A percentile compares a stretch with the other conserved stretches of the same genome.
phyloP scores from a whole-genome alignment of 1,140 invertebrate genomes.

The Gryon sp. region DNA sequence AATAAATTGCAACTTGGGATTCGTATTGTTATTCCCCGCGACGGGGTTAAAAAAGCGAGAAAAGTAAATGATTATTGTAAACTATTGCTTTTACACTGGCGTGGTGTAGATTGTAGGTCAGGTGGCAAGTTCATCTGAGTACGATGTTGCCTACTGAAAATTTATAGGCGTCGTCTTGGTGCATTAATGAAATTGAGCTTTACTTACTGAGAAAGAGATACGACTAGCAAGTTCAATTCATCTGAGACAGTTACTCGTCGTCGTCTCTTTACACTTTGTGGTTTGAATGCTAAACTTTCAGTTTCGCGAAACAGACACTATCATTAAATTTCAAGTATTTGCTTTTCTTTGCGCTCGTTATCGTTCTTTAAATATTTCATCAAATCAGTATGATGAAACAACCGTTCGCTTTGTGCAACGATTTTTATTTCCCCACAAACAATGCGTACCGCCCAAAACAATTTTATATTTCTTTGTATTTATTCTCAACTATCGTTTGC shows the following conservation, averaged over 20 bases:
- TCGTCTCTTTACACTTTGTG: slow-evolving; percentile 58
- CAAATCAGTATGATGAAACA: slow-evolving; percentile 43
- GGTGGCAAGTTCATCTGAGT: slow-evolving; percentile 57
- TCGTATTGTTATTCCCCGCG: slow-evolving; percentile 41
- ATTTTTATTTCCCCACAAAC: slow-evolving; percentile 26
- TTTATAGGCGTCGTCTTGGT: slow-evolving; percentile 62
- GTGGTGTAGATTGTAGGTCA: slow-evolving; percentile 49
- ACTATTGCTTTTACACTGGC: slow-evolving; percentile 47
- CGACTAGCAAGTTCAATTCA: slow-evolving; percentile 53
- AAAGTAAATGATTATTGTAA: slow-evolving; percentile 56
- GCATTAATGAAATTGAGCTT: slow-evolving; percentile 64
- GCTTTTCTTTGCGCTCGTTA: slow-evolving; percentile 47
- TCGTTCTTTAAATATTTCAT: slow-evolving; percentile 58
- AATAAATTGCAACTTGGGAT: slow-evolving; percentile 50
- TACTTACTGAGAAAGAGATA: slow-evolving; percentile 54
- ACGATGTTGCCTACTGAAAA: slow-evolving; percentile 59
- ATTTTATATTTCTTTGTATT: slow-evolving; percentile 1
- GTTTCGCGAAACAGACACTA: slow-evolving; percentile 50
- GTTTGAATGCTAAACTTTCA: slow-evolving; percentile 58
- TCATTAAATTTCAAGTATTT: slow-evolving; percentile 58
- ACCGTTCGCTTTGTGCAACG: slow-evolving; percentile 12
- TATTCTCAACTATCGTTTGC: no score
- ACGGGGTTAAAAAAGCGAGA: no score
- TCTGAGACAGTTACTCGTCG: slow-evolving; percentile 44
- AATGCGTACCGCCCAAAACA: neutral